Percentiles rank a stretch among this genome's conserved stretches.
Evolutionary conservation across 2,797 vertebrate species (phyloP).

Genomic region (Gymnothorax javanicus): DNA sequence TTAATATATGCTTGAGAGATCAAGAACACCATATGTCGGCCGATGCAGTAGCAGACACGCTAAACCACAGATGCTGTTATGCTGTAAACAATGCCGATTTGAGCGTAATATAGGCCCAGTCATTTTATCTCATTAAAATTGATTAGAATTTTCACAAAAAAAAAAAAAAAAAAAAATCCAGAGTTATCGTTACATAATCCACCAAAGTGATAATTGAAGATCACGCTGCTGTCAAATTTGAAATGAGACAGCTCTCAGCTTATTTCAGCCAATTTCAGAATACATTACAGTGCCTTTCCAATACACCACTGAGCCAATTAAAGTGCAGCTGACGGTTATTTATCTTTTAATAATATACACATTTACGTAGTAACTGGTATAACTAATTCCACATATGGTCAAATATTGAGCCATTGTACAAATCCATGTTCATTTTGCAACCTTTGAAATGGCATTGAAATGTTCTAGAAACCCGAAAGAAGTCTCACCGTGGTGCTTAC

Average conservation of each 20-base stretch:
- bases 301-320: background rate
- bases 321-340: background rate
- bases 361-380: background rate
- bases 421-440: background rate
- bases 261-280: slow-evolving; percentile 4
- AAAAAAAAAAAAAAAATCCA: background rate
- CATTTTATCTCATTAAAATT: slow-evolving; percentile 11
- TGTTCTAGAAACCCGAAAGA: background rate
- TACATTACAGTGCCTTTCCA: background rate
- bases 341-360: background rate
- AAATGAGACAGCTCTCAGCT: background rate
- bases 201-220: background rate
- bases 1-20: background rate
- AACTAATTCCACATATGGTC: background rate
- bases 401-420: background rate
- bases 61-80: slow-evolving; percentile 22
- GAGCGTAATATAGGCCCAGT: slow-evolving; percentile 1
- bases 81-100: slow-evolving; percentile 15
- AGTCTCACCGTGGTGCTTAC: background rate
- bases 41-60: background rate
- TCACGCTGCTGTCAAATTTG: slow-evolving; percentile 9
- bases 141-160: background rate
- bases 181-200: background rate
- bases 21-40: slow-evolving; percentile 21
- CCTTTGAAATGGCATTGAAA: background rate